phyloP scores from a whole-genome alignment of 2,888 invertebrate genomes.

The Drosophila yooni region DNA sequence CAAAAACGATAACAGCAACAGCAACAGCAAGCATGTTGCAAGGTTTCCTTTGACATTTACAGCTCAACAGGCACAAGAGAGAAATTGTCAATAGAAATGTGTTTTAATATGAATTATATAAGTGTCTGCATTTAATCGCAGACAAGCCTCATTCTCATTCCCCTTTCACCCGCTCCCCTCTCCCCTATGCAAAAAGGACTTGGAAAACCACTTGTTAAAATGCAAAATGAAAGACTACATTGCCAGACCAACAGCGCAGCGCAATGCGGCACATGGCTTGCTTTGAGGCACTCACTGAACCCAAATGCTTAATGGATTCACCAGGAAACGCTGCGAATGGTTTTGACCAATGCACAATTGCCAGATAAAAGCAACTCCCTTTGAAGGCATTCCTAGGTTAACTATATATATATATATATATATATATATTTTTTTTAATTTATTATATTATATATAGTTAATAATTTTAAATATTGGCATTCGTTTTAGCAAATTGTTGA shows the following conservation, averaged over 20 bases:
- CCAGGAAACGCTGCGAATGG: background rate
- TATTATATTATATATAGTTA: background rate
- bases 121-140: background rate
- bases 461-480: background rate
- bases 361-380: background rate
- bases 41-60: background rate
- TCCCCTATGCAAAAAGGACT: background rate
- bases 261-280: background rate
- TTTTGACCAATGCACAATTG: background rate
- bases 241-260: too few relatives aligned
- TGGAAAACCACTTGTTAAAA: background rate
- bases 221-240: background rate
- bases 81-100: background rate
- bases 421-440: too few relatives aligned
- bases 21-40: conserved; percentile 3
- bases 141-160: background rate
- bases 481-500: background rate
- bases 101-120: background rate
- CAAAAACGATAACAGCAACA: background rate
- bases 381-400: too few relatives aligned
- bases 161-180: background rate
- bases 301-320: background rate
- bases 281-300: background rate
- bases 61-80: background rate
- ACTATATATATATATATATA: too few relatives aligned